phyloP scores from a whole-genome alignment of 2,888 invertebrate genomes.

The Adela reaumurella region DNA sequence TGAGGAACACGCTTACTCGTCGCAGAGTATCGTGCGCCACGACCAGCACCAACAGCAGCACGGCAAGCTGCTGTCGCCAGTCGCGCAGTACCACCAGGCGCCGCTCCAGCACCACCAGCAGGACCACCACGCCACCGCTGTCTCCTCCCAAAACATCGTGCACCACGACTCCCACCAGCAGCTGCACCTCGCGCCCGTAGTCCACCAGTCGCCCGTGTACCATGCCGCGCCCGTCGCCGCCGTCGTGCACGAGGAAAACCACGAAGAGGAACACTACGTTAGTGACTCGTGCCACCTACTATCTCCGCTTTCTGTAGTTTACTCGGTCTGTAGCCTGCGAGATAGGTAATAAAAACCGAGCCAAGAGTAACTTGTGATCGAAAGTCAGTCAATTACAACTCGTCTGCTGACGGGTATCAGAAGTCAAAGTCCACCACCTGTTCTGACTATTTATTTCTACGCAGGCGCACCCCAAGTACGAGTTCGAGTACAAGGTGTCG shows the following conservation, averaged over 20 bases:
- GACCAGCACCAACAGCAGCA: not conserved
- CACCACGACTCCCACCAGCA: slow-evolving; percentile 24
- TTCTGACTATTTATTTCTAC: too few relatives aligned
- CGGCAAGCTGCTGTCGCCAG: not conserved
- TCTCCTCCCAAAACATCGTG: slow-evolving; percentile 38
- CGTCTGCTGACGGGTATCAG: too few relatives aligned
- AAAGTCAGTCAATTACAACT: too few relatives aligned
- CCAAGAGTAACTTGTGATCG: too few relatives aligned
- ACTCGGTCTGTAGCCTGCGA: too few relatives aligned
- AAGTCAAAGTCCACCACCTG: too few relatives aligned
- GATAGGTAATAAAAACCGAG: too few relatives aligned
- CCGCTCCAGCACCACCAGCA: not conserved
- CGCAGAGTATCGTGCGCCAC: not conserved
- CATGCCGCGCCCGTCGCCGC: slow-evolving; percentile 16
- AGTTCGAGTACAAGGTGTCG: slow-evolving; percentile 24
- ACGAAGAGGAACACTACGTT: not conserved
- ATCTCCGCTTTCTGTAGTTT: too few relatives aligned
- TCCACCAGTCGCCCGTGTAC: not conserved
- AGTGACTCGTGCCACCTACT: too few relatives aligned
- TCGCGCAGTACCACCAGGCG: not conserved
- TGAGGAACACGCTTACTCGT: not conserved
- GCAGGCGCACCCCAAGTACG: slow-evolving; percentile 25
- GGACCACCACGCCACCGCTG: slow-evolving; percentile 20
- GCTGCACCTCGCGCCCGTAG: slow-evolving; percentile 12
- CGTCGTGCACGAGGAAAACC: slow-evolving; percentile 10